phyloP scores from a whole-genome alignment of 2,113 vertebrate genomes.

The Cyprinodon tularosa region DNA sequence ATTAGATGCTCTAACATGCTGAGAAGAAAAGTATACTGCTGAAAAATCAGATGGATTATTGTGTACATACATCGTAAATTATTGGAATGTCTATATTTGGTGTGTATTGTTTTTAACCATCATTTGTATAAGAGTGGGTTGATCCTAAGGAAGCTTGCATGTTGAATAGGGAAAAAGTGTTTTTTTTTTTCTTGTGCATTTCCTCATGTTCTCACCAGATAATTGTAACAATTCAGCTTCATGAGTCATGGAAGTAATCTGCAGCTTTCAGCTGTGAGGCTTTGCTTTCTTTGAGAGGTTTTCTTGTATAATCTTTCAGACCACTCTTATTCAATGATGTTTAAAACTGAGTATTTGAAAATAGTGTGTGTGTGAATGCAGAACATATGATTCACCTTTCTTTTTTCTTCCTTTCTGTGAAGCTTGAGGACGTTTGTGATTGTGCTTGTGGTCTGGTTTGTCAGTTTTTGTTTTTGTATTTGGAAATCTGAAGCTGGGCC shows the following conservation, averaged over 20 bases:
- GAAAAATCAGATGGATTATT: slow-evolving; percentile 71
- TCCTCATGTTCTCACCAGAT: background rate
- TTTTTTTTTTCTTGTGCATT: slow-evolving; percentile 2
- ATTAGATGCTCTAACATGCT: slow-evolving; percentile 74
- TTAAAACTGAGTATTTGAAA: slow-evolving; percentile 74
- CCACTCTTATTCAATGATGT: slow-evolving; percentile 60
- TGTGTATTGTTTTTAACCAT: slow-evolving; percentile 76
- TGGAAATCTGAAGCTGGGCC: slow-evolving; percentile 37
- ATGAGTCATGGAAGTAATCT: background rate
- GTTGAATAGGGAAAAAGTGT: slow-evolving; percentile 4
- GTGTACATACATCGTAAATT: slow-evolving; percentile 86
- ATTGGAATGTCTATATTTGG: slow-evolving; percentile 82
- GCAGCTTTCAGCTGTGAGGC: too few relatives aligned
- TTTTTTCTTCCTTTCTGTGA: slow-evolving; percentile 46
- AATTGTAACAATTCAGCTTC: background rate
- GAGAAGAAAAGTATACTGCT: slow-evolving; percentile 54
- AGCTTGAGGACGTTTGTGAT: slow-evolving; percentile 74
- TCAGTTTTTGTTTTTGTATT: slow-evolving; percentile 33
- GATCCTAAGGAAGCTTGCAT: slow-evolving; percentile 43
- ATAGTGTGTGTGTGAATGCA: slow-evolving; percentile 47
- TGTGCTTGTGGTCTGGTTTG: slow-evolving; percentile 64
- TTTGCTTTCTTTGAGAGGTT: background rate
- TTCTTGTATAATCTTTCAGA: background rate
- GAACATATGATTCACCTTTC: slow-evolving; percentile 27
- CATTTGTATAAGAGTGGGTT: slow-evolving; percentile 70